phyloP scores from a whole-genome alignment of 2,888 invertebrate species.

The Sclerodermus sp. region DNA sequence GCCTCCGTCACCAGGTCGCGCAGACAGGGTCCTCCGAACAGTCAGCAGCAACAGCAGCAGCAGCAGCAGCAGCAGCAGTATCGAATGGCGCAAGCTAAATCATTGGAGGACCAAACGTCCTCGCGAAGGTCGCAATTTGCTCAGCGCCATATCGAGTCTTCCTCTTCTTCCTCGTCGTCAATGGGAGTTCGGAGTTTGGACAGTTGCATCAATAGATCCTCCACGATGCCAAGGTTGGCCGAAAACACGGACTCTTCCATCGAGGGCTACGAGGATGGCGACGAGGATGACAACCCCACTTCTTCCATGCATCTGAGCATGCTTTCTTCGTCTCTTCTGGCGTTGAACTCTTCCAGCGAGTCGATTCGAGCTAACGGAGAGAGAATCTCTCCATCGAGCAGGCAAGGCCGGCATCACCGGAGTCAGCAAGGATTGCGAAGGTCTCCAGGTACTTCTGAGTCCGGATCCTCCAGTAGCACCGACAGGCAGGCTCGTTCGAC shows the following conservation, averaged over 20 bases:
- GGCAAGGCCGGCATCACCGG: slow-evolving; percentile 29
- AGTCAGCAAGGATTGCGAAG: slow-evolving; percentile 42
- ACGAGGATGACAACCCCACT: slow-evolving; percentile 60
- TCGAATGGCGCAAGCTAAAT: slow-evolving; percentile 61
- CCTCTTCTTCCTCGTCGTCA: slow-evolving; percentile 63
- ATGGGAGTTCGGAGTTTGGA: slow-evolving; percentile 69
- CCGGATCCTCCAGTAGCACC: slow-evolving; percentile 45
- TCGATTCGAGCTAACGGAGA: slow-evolving; percentile 42
- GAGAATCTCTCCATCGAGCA: slow-evolving; percentile 38
- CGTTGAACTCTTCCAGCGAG: slow-evolving; percentile 50
- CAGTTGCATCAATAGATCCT: slow-evolving; percentile 58
- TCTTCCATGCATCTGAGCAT: slow-evolving; percentile 58
- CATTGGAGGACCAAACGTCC: slow-evolving; percentile 61
- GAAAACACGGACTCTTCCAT: slow-evolving; percentile 64
- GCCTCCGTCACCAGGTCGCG: slow-evolving; percentile 29
- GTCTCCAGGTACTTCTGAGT: slow-evolving; percentile 52
- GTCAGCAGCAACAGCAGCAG: slow-evolving; percentile 25
- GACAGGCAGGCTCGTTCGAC: slow-evolving; percentile 45
- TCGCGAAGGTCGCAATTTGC: slow-evolving; percentile 64
- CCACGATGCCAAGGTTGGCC: slow-evolving; percentile 60
- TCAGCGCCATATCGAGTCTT: slow-evolving; percentile 61
- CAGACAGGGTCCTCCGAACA: slow-evolving; percentile 6
- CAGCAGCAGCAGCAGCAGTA: slow-evolving; percentile 38
- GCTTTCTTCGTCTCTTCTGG: slow-evolving; percentile 38
- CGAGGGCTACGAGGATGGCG: slow-evolving; percentile 61